These are phyloP conservation scores for Pandemis corylana DNA, from an alignment of 2,888 invertebrate genomes.

Conservation along the genomic window DNA sequence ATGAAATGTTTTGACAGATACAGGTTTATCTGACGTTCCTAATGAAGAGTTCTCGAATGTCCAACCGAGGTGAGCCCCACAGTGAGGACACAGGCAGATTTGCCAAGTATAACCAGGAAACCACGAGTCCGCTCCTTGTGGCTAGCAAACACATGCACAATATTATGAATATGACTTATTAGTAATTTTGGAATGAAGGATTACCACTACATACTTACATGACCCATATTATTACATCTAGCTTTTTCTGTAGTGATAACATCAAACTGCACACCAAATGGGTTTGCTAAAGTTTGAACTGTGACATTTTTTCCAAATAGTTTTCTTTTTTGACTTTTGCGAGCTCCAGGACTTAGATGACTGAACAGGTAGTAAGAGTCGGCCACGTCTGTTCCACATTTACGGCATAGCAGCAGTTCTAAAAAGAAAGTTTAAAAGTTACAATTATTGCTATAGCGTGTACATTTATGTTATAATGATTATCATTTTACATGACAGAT, in stretches of 20 bases:
- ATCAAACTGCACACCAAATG: slow-evolving; percentile 82
- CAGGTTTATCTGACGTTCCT: slow-evolving; percentile 53
- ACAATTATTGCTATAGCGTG: slow-evolving; percentile 18
- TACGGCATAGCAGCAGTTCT: slow-evolving; percentile 85
- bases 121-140: slow-evolving; percentile 85
- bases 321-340: slow-evolving; percentile 75
- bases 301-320: slow-evolving; percentile 83
- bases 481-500: background rate
- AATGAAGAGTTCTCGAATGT: slow-evolving; percentile 77
- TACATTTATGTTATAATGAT: slow-evolving; percentile 25
- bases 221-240: slow-evolving; percentile 81
- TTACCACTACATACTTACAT: slow-evolving; percentile 64
- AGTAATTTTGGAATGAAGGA: background rate
- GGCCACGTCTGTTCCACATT: slow-evolving; percentile 85
- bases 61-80: slow-evolving; percentile 87
- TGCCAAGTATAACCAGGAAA: slow-evolving; percentile 88
- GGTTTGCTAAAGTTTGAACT: slow-evolving; percentile 84
- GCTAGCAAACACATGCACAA: slow-evolving; percentile 59
- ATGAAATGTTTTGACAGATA: slow-evolving; percentile 67
- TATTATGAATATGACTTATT: background rate
- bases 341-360: slow-evolving; percentile 80
- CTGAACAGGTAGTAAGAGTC: slow-evolving; percentile 81
- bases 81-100: slow-evolving; percentile 86
- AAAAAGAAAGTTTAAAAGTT: slow-evolving; percentile 39
- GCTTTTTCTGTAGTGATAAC: slow-evolving; percentile 82